These are phyloP conservation scores for Cherax destructor DNA, from an alignment of 1,140 invertebrate genomes.

Conservation along the genomic window DNA sequence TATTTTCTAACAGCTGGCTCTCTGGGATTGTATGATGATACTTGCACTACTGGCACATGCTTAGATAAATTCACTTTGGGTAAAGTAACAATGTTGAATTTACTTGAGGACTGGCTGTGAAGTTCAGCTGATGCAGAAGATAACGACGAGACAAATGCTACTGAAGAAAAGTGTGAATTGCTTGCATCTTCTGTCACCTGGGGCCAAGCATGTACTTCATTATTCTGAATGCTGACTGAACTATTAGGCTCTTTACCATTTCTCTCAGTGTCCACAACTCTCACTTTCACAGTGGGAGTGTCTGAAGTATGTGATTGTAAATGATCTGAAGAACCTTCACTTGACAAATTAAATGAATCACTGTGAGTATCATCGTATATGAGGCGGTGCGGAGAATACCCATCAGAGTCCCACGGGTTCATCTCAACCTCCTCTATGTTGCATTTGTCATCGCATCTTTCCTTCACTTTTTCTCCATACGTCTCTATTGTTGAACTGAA, in stretches of 20 bases:
- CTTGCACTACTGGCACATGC: conserved; percentile 1
- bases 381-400: not conserved
- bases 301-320: not conserved
- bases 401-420: not conserved
- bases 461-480: not conserved
- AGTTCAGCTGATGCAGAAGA: not conserved
- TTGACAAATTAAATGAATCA: not conserved
- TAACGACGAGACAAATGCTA: not conserved
- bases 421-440: not conserved
- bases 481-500: not conserved
- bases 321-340: not conserved
- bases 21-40: not conserved
- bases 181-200: not conserved
- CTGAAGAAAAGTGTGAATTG: not conserved
- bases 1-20: not conserved
- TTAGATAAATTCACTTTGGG: not conserved
- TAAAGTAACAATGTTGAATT: not conserved
- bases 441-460: not conserved
- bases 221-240: not conserved
- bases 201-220: not conserved
- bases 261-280: not conserved
- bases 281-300: not conserved
- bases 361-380: not conserved
- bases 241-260: not conserved
- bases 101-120: not conserved